Evolutionary conservation across 2,113 vertebrate genomes (phyloP), one percentile per base, ranked within the genome.

Genomic region (Pachycephala philippinensis): DNA sequence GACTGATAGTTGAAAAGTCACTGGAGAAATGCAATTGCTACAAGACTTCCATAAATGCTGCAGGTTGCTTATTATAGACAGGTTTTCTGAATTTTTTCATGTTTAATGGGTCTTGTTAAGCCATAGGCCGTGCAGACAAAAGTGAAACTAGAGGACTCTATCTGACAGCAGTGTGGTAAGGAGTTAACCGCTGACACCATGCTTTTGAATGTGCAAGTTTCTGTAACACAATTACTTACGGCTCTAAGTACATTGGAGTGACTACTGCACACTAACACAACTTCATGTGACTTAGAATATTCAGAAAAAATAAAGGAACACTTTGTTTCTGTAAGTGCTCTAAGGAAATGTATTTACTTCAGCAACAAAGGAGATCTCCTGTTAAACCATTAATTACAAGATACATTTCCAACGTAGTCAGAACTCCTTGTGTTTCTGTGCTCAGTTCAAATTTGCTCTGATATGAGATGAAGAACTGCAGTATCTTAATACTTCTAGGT

Each of bases 331-430:
- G 5, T 31, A 76, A 15, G 10, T 49, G 54, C 14, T 74, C 28
- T 42, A 54, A 66, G 11, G 59, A 68, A 92, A 52, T 1, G 1
- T 5, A 19, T 31, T 53, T 44, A 27, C 45, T 61, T 44, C 54
- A 77, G 72, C 22, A 49, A 31, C 47, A 86, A 40, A 42, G 30
- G 9, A 57, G 20, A 70, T 35, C 50, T 69, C 76, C 37, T 69
- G n/a, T 64, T 88, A 70, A 81, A 61, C 40, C 7, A 4, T 18
- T 42, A 53, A 33, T 31, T 45, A n/a, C 9, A 42, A 19, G 10
- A 64, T 3, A 39, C 4, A 11, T 40, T 76, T 79, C 27, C 49
- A 60, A 8, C 0, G 0, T 2, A 44, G 39, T 37, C 76, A 71
- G 56, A 57, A 61, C 19, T 42, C 50, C 30, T 27, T 37, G 19